Conservation (phyloP, 2,888 invertebrate species). For the Adelphocoris suturalis region DNA sequence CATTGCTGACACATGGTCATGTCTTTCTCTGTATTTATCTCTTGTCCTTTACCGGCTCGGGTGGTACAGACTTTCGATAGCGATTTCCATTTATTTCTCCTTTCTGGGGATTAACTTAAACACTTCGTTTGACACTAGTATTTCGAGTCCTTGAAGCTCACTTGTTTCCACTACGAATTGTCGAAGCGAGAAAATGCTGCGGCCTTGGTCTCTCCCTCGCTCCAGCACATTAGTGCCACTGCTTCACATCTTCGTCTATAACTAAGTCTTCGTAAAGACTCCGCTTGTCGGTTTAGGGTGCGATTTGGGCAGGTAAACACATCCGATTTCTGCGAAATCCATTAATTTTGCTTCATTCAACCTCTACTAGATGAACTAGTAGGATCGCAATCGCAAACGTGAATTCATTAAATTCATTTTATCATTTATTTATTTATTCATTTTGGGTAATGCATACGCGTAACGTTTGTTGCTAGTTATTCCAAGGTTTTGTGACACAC, state of each 20-base stretch:
- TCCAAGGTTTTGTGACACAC: too few relatives aligned
- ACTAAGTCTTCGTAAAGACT: not conserved
- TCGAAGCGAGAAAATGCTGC: not conserved
- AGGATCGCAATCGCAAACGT: too few relatives aligned
- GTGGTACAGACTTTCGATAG: slow-evolving; percentile 10
- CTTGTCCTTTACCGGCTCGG: not conserved
- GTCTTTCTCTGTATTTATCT: not conserved
- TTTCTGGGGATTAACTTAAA: not conserved
- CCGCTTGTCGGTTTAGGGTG: too few relatives aligned
- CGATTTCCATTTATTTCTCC: not conserved
- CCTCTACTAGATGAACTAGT: too few relatives aligned
- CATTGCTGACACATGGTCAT: slow-evolving; percentile 5
- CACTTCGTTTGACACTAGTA: not conserved
- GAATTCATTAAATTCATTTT: too few relatives aligned
- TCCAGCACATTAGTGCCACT: not conserved
- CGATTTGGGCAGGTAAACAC: too few relatives aligned
- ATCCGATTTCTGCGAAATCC: too few relatives aligned
- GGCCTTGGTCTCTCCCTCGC: not conserved
- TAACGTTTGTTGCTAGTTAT: too few relatives aligned
- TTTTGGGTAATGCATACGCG: too few relatives aligned
- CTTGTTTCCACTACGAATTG: slow-evolving; percentile 31
- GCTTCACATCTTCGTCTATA: not conserved
- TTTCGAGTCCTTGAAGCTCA: slow-evolving; percentile 21
- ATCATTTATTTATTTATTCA: too few relatives aligned
- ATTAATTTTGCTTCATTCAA: too few relatives aligned